phyloP scores from a whole-genome alignment of 1,140 invertebrate genomes.

The Oedothorax gibbosus region DNA sequence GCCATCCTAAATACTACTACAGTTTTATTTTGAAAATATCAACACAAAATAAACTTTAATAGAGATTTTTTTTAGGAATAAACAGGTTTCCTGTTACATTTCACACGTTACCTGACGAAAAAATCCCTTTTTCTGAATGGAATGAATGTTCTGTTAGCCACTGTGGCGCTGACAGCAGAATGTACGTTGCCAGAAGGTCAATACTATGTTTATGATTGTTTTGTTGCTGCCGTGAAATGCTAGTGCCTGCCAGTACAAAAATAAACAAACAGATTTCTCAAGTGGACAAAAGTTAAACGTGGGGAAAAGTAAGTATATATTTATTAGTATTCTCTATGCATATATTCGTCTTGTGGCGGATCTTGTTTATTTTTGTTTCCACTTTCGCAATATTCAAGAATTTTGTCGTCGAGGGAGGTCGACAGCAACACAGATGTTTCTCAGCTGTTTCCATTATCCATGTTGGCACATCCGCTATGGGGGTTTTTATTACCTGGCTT shows the following conservation, averaged over 20 bases:
- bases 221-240: slow-evolving; percentile 26
- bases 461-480: slow-evolving; percentile 56
- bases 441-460: slow-evolving; percentile 57
- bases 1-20: no score
- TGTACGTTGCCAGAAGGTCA: slow-evolving; percentile 54
- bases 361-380: background rate
- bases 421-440: slow-evolving; percentile 28
- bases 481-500: slow-evolving; percentile 39
- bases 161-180: slow-evolving; percentile 54
- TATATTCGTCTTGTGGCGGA: background rate
- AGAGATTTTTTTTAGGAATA: no score
- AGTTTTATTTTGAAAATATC: no score
- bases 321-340: background rate
- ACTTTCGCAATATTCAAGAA: background rate
- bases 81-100: no score
- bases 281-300: slow-evolving; percentile 19
- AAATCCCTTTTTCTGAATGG: no score
- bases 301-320: slow-evolving; percentile 16
- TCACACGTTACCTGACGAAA: no score
- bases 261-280: slow-evolving; percentile 48
- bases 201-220: slow-evolving; percentile 53
- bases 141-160: no score
- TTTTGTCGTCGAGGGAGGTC: slow-evolving; percentile 35
- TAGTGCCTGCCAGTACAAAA: slow-evolving; percentile 23
- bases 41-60: no score